phyloP scores from a whole-genome alignment of 1,140 invertebrate genomes.

The Drosophila bifasciata region DNA sequence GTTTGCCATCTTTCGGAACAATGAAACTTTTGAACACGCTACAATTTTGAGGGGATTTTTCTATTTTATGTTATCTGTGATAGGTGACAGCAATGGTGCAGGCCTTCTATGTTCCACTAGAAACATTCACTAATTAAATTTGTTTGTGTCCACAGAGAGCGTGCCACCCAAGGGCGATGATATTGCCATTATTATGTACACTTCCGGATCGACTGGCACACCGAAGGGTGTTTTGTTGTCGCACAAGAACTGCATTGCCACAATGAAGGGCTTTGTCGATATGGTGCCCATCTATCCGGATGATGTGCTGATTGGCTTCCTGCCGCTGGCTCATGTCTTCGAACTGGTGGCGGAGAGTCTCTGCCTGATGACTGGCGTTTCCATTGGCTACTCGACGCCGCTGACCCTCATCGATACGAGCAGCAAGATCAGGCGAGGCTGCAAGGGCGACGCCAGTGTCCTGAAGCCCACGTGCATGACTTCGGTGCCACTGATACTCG shows the following conservation, averaged over 20 bases:
- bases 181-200: conserved; percentile 98
- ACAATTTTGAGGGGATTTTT: conserved; percentile 32
- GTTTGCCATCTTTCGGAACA: conserved; percentile 10
- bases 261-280: conserved; percentile 94
- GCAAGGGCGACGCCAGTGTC: conserved; percentile 95
- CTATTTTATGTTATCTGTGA: neutral
- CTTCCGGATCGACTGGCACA: conserved; percentile 95
- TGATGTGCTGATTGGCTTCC: conserved; percentile 96
- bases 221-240: conserved; percentile 95
- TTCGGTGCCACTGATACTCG: conserved; percentile 96
- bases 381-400: conserved; percentile 98
- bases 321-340: conserved; percentile 98
- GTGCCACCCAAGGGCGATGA: conserved; percentile 89
- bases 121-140: neutral
- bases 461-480: conserved; percentile 97
- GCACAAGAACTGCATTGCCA: conserved; percentile 95
- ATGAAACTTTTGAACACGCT: neutral
- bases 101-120: neutral
- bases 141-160: conserved; percentile 79
- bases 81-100: neutral
- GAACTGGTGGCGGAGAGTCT: conserved; percentile 94
- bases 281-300: conserved; percentile 88
- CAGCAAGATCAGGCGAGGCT: conserved; percentile 97
- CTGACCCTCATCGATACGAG: conserved; percentile 97
- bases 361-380: conserved; percentile 92